Evolutionary conservation across 2,113 vertebrate genomes (phyloP).

Genomic region (Tachysurus fulvidraco): DNA sequence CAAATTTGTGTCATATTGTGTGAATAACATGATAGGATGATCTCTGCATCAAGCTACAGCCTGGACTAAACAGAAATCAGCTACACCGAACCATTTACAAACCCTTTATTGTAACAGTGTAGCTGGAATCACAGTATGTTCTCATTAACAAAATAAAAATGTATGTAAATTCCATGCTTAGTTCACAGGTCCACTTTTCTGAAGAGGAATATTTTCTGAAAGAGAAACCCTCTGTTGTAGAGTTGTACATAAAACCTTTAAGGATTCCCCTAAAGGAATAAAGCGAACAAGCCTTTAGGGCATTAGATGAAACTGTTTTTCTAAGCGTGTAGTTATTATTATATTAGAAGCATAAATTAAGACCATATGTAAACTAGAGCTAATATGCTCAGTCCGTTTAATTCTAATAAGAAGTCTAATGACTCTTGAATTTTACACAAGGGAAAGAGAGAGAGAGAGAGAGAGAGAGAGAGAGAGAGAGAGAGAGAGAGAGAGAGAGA

Average conservation of each 20-base stretch:
- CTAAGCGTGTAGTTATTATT: not conserved
- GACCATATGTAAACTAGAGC: not conserved
- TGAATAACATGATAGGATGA: not conserved
- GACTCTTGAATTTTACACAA: constrained; percentile 12
- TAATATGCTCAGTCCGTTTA: not conserved
- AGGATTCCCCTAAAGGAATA: not conserved
- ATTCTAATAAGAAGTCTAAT: constrained; percentile 4
- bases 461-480: not conserved
- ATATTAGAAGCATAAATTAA: constrained; percentile 1
- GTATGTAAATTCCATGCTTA: not conserved
- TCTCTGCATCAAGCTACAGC: not conserved
- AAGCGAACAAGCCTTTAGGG: not conserved
- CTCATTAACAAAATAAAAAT: not conserved
- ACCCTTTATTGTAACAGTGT: not conserved
- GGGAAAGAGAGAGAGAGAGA: not conserved
- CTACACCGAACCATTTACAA: not conserved
- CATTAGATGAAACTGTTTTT: not conserved
- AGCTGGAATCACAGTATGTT: not conserved
- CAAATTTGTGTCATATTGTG: not conserved
- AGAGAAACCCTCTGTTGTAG: not conserved
- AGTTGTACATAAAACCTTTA: not conserved
- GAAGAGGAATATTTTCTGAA: not conserved
- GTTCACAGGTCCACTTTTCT: not conserved
- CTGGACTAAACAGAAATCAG: not conserved
- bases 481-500: not conserved